Evolutionary conservation across 1,140 invertebrate species (phyloP).

Genomic region (Drosophila fuyamai): DNA sequence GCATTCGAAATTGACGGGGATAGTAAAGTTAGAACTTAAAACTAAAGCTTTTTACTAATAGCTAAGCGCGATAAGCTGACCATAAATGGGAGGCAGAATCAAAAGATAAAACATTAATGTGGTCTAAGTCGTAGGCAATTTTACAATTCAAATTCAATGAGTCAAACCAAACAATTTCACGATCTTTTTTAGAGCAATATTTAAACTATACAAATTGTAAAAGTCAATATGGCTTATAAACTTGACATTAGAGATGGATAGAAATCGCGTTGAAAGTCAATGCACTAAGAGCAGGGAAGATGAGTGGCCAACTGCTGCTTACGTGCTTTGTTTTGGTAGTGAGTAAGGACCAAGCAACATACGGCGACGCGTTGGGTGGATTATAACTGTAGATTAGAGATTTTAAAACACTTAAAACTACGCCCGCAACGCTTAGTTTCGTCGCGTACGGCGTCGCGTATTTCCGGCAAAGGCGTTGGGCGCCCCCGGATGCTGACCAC

Average conservation of each 20-base stretch:
- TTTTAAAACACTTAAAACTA: conserved; percentile 77
- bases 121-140: conserved; percentile 55
- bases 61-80: conserved; percentile 69
- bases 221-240: conserved; percentile 17
- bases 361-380: conserved; percentile 22
- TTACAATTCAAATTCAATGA: conserved; percentile 43
- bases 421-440: conserved; percentile 59
- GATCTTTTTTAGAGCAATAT: conserved; percentile 34
- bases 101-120: conserved; percentile 61
- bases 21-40: conserved; percentile 61
- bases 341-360: conserved; percentile 37
- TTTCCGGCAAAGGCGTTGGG: conserved; percentile 65
- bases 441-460: conserved; percentile 70
- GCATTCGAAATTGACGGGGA: conserved; percentile 21
- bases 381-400: conserved; percentile 64
- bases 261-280: not conserved
- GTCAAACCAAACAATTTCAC: conserved; percentile 41
- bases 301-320: conserved; percentile 9
- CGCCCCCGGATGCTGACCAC: conserved; percentile 78
- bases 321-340: conserved; percentile 13
- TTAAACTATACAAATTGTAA: conserved; percentile 29
- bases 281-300: conserved; percentile 1
- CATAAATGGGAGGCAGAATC: conserved; percentile 54
- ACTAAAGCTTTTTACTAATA: conserved; percentile 59
- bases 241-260: conserved; percentile 1